Conservation (phyloP, 2,113 vertebrate genomes). For the Marmota monax region DNA sequence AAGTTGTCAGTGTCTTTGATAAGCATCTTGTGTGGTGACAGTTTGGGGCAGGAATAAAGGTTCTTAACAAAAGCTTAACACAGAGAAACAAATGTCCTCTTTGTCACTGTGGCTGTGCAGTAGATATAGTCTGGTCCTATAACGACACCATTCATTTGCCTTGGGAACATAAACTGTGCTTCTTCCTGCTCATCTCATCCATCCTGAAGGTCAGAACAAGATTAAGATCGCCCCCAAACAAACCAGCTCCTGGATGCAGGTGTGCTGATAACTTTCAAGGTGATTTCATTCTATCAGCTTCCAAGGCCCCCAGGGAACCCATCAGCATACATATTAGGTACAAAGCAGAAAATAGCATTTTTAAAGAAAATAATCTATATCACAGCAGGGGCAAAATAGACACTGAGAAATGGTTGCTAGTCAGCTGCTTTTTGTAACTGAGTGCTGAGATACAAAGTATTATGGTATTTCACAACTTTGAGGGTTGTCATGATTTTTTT, state of each 20-base stretch:
- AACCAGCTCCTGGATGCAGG: neutral
- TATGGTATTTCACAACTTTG: neutral
- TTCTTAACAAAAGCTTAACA: conserved; percentile 63
- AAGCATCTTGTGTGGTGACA: conserved; percentile 66
- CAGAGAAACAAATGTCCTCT: conserved; percentile 75
- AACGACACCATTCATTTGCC: conserved; percentile 75
- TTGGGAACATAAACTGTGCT: conserved; percentile 52
- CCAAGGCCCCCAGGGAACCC: neutral
- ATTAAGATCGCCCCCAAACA: conserved; percentile 69
- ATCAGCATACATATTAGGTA: neutral
- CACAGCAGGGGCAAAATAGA: neutral
- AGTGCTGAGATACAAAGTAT: neutral
- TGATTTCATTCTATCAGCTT: conserved; percentile 28
- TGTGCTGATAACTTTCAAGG: conserved; percentile 27
- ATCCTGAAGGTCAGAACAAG: conserved; percentile 71
- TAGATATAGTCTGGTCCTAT: conserved; percentile 47
- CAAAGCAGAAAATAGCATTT: conserved; percentile 23
- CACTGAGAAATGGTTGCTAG: neutral
- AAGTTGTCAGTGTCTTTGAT: conserved; percentile 59
- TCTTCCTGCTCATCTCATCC: conserved; percentile 54
- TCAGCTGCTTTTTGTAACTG: neutral
- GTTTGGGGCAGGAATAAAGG: conserved; percentile 55
- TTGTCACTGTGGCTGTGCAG: conserved; percentile 66
- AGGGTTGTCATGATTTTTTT: neutral
- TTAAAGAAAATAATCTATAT: conserved; percentile 34